Conservation (phyloP, 2,888 invertebrate species). For the Nemotelus pantherinus region DNA sequence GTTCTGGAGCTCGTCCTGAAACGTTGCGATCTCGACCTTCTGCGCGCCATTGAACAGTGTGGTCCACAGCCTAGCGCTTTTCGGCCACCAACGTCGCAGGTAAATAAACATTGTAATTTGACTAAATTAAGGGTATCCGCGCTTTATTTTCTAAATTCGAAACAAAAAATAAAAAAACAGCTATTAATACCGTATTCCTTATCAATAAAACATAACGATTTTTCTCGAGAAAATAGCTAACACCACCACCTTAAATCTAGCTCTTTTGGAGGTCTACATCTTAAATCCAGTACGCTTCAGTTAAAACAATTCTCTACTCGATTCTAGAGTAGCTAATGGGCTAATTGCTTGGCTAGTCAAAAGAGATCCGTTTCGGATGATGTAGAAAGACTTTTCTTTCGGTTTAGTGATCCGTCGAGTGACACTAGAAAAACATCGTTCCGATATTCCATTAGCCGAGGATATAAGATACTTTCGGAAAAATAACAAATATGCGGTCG, state of each 20-base stretch:
- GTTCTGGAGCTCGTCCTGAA: constrained; percentile 91
- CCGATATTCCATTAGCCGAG: constrained; percentile 46
- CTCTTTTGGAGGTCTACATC: constrained; percentile 11
- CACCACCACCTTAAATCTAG: not conserved
- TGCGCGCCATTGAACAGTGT: constrained; percentile 67
- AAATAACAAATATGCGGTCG: constrained; percentile 32
- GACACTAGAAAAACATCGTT: constrained; percentile 48
- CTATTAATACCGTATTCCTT: too few relatives aligned
- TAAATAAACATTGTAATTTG: constrained; percentile 46
- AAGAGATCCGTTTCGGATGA: constrained; percentile 10
- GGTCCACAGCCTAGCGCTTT: constrained; percentile 55
- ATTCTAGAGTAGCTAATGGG: constrained; percentile 18
- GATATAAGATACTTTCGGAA: constrained; percentile 42
- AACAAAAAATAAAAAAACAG: too few relatives aligned
- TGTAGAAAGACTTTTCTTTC: constrained; percentile 6
- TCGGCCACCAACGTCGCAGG: constrained; percentile 52
- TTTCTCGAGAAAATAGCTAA: too few relatives aligned
- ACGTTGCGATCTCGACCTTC: constrained; percentile 89
- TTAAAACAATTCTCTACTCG: constrained; percentile 1
- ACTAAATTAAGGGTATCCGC: not conserved
- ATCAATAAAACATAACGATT: too few relatives aligned
- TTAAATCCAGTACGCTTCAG: not conserved
- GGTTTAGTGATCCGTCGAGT: constrained; percentile 39
- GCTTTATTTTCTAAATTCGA: too few relatives aligned
- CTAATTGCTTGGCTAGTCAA: constrained; percentile 25